phyloP scores from a whole-genome alignment of 2,888 invertebrate species.

The Cheilosia variabilis region DNA sequence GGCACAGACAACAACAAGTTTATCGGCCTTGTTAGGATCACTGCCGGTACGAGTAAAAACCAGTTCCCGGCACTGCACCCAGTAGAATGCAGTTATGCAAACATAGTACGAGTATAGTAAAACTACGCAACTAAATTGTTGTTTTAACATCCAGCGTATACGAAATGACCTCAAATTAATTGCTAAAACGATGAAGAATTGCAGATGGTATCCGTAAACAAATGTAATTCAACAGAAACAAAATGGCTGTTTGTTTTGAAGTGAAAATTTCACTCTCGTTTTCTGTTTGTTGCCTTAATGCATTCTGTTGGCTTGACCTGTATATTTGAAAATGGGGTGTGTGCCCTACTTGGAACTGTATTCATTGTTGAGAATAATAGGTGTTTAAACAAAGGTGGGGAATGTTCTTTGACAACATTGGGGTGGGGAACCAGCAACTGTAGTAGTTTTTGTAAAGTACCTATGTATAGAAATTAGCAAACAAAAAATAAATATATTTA shows the following conservation, averaged over 20 bases:
- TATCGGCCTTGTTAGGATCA: background rate
- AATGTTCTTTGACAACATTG: background rate
- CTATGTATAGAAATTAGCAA: too few species aligned
- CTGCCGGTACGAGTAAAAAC: background rate
- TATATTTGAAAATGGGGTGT: background rate
- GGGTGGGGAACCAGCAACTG: too few species aligned
- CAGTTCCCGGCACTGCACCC: background rate
- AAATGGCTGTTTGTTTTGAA: background rate
- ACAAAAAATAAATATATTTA: too few species aligned
- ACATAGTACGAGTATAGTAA: background rate
- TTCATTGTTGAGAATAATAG: background rate
- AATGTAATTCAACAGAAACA: background rate
- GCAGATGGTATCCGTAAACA: background rate
- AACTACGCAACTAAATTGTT: background rate
- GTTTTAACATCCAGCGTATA: background rate
- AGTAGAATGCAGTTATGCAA: background rate
- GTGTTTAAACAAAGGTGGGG: background rate
- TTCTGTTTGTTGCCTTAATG: background rate
- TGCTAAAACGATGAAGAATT: background rate
- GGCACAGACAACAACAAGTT: background rate
- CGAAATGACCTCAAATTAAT: background rate
- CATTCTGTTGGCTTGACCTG: background rate
- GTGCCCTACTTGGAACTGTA: background rate
- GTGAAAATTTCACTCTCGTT: background rate
- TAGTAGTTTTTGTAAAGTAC: too few species aligned